phyloP scores from a whole-genome alignment of 2,888 invertebrate species.

The Aproaerema taeniolella region DNA sequence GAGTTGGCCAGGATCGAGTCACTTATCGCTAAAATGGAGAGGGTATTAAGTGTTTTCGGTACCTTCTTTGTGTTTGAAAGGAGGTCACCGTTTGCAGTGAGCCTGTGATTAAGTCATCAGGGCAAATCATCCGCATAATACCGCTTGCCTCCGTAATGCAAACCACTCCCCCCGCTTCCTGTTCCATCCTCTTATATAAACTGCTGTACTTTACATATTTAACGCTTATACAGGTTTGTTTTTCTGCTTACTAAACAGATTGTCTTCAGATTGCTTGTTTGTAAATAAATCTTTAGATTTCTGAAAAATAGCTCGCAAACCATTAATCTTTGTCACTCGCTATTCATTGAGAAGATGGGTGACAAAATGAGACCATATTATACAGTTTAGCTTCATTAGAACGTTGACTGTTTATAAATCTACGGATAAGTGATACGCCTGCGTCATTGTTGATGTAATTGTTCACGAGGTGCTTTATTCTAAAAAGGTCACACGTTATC shows the following conservation, averaged over 20 bases:
- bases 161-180: constrained; percentile 26
- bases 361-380: too few relatives aligned
- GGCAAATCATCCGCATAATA: constrained; percentile 38
- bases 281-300: too few relatives aligned
- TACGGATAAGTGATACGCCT: constrained; percentile 28
- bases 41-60: constrained; percentile 1
- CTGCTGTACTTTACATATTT: constrained; percentile 33
- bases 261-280: too few relatives aligned
- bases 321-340: too few relatives aligned
- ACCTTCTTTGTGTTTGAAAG: constrained; percentile 24
- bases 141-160: constrained; percentile 27
- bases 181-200: constrained; percentile 22
- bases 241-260: too few relatives aligned
- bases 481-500: constrained; percentile 68
- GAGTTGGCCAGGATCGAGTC: neutral
- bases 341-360: too few relatives aligned
- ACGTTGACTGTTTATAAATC: too few relatives aligned
- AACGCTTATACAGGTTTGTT: constrained; percentile 28
- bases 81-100: constrained; percentile 32
- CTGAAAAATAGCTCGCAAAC: too few relatives aligned
- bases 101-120: constrained; percentile 37
- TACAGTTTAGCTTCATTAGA: too few relatives aligned
- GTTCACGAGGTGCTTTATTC: constrained; percentile 54
- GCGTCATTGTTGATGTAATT: constrained; percentile 49
- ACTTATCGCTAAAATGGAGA: constrained; percentile 6